These are phyloP conservation scores for Pteruthius melanotis DNA, from an alignment of 2,113 vertebrate genomes.

Conservation along the genomic window DNA sequence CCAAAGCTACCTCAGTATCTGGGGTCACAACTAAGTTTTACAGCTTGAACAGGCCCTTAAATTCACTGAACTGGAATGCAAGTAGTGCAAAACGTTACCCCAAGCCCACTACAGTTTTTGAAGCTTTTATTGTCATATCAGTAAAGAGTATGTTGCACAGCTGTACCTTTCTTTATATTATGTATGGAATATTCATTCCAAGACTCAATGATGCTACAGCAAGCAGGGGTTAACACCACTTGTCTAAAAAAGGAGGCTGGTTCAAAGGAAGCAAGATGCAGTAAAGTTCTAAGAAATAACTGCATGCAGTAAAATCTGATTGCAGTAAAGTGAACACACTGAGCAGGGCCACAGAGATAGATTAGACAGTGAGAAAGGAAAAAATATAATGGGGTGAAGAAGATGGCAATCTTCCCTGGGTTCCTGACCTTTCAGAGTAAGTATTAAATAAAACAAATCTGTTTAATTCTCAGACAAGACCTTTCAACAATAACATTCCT, in stretches of 20 bases:
- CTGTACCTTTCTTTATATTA: background rate
- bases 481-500: slow-evolving; percentile 39
- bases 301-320: background rate
- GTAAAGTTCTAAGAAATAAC: background rate
- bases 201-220: background rate
- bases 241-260: background rate
- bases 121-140: background rate
- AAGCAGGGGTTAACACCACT: background rate
- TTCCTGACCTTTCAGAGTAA: background rate
- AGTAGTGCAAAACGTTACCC: background rate
- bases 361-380: background rate
- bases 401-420: background rate
- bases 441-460: slow-evolving; percentile 21
- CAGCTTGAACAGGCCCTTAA: background rate
- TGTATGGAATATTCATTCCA: background rate
- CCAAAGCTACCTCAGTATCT: background rate
- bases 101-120: background rate
- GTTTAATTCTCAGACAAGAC: slow-evolving; percentile 4
- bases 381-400: background rate
- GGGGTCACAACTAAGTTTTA: background rate
- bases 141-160: background rate
- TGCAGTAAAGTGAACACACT: background rate
- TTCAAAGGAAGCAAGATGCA: background rate
- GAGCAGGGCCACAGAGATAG: background rate
- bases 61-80: background rate